phyloP scores from a whole-genome alignment of 2,888 invertebrate genomes.

The Dryococelus australis region DNA sequence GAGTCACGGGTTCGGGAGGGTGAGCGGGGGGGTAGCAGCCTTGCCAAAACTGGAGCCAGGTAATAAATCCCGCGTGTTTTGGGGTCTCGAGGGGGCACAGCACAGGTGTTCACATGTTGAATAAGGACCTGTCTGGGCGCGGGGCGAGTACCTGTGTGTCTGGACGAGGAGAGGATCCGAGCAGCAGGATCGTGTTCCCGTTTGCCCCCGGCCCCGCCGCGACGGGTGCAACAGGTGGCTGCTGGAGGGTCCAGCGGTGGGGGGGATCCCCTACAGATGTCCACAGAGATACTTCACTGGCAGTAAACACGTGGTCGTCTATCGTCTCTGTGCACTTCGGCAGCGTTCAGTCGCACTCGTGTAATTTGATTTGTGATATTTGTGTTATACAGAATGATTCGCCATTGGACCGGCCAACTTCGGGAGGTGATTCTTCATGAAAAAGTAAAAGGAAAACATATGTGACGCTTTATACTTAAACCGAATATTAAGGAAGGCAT shows the following conservation, averaged over 20 bases:
- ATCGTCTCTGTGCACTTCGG: too few species aligned
- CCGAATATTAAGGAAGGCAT: too few species aligned
- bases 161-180: neutral
- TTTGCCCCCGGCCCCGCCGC: neutral
- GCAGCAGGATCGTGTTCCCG: neutral
- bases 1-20: neutral
- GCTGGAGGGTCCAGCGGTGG: neutral
- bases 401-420: too few species aligned
- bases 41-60: conserved; percentile 16
- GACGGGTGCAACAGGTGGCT: neutral
- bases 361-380: too few species aligned
- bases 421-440: too few species aligned
- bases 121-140: neutral
- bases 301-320: too few species aligned
- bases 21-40: neutral
- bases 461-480: too few species aligned
- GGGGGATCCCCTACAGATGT: too few species aligned
- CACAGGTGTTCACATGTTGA: neutral
- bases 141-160: neutral
- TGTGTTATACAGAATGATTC: too few species aligned
- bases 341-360: too few species aligned
- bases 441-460: too few species aligned
- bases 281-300: too few species aligned
- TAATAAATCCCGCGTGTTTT: conserved; percentile 2
- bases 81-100: neutral